A percentile compares a stretch with the other conserved stretches of the same genome.
phyloP scores from a whole-genome alignment of 2,888 invertebrate species.

The Drosophila barbarae region DNA sequence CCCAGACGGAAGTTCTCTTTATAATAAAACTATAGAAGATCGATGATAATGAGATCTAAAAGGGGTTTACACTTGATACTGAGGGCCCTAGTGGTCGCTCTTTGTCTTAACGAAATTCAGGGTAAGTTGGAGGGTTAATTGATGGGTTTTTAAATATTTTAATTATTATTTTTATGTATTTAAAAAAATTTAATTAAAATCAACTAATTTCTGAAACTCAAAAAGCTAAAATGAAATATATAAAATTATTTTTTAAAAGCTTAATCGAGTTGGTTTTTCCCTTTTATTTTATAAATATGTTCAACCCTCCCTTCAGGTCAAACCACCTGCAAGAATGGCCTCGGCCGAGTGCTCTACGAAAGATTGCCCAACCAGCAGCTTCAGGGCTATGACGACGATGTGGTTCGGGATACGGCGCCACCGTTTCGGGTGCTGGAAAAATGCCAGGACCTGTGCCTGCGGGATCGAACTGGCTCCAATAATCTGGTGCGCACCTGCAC shows the following conservation, averaged over 20 bases:
- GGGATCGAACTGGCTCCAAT: constrained; percentile 88
- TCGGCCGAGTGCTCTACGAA: constrained; percentile 93
- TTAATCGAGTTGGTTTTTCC: neutral
- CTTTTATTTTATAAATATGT: neutral
- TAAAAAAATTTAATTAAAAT: too few species aligned
- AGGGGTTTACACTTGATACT: constrained; percentile 50
- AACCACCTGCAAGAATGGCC: constrained; percentile 94
- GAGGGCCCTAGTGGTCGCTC: constrained; percentile 52
- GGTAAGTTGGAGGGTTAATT: constrained; percentile 53
- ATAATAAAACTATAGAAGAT: constrained; percentile 12
- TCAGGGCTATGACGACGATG: constrained; percentile 93
- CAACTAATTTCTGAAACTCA: neutral
- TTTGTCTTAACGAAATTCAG: constrained; percentile 59
- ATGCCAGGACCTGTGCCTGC: constrained; percentile 91
- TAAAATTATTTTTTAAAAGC: neutral
- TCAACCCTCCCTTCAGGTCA: constrained; percentile 80
- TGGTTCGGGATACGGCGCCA: constrained; percentile 90
- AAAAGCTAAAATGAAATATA: too few species aligned
- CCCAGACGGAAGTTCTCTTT: constrained; percentile 1
- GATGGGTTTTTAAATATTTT: neutral
- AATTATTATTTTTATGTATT: neutral
- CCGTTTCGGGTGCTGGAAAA: constrained; percentile 93
- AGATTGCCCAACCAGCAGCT: constrained; percentile 92
- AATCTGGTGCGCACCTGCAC: constrained; percentile 91
- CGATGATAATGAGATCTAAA: constrained; percentile 46